Percentiles rank a stretch among this genome's conserved stretches.
Conservation (phyloP, 2,888 invertebrate species). For the Papilio elwesi region DNA sequence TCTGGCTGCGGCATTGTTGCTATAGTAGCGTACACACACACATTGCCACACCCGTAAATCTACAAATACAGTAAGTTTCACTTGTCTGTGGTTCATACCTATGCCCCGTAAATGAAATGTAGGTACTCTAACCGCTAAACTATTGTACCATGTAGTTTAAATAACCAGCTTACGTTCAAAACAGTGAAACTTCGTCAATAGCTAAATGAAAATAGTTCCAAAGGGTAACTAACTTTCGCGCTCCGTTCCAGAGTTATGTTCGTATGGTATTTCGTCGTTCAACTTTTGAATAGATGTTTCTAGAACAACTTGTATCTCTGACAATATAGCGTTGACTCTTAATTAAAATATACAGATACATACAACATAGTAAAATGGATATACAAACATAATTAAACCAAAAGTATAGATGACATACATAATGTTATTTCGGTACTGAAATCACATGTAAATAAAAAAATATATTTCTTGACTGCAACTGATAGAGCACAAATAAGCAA, state of each 20-base stretch:
- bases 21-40: too few relatives aligned
- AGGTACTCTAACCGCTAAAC: not conserved
- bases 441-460: too few relatives aligned
- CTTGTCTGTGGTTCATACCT: too few relatives aligned
- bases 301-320: conserved; percentile 8
- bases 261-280: not conserved
- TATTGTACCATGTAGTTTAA: not conserved
- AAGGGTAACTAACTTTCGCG: conserved; percentile 11
- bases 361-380: not conserved
- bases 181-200: conserved; percentile 12
- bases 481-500: too few relatives aligned
- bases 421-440: too few relatives aligned
- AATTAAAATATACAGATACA: not conserved
- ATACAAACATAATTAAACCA: not conserved
- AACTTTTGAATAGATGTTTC: conserved; percentile 9
- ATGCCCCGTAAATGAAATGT: too few relatives aligned
- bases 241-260: not conserved
- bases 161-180: not conserved
- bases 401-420: too few relatives aligned
- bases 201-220: conserved; percentile 25
- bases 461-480: too few relatives aligned
- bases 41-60: too few relatives aligned
- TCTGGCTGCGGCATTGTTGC: too few relatives aligned
- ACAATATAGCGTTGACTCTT: not conserved
- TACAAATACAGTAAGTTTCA: too few relatives aligned